phyloP scores from a whole-genome alignment of 2,888 invertebrate genomes.

The Drosophila borborema region DNA sequence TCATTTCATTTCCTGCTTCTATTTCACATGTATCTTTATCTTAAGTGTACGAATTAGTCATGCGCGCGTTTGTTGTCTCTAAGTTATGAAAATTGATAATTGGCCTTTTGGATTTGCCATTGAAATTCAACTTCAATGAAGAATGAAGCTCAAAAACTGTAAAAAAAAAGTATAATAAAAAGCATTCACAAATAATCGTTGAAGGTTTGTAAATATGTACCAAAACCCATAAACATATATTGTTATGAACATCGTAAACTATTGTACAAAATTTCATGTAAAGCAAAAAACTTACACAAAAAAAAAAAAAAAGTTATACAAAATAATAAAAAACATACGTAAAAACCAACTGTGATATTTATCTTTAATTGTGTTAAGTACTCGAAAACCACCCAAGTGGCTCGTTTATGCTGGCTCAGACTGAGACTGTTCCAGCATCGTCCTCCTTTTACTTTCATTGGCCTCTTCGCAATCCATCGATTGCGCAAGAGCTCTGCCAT shows the following conservation, averaged over 20 bases:
- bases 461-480: slow-evolving; percentile 27
- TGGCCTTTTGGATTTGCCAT: slow-evolving; percentile 55
- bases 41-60: slow-evolving; percentile 83
- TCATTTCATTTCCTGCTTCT: neutral
- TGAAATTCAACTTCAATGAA: slow-evolving; percentile 65
- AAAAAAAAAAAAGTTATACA: slow-evolving; percentile 28
- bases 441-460: slow-evolving; percentile 57
- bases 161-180: neutral
- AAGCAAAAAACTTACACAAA: slow-evolving; percentile 38
- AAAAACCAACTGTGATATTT: slow-evolving; percentile 21
- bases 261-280: slow-evolving; percentile 64
- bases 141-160: slow-evolving; percentile 41
- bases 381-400: slow-evolving; percentile 25
- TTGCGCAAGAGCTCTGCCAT: slow-evolving; percentile 47
- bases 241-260: slow-evolving; percentile 48
- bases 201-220: slow-evolving; percentile 69
- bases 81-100: slow-evolving; percentile 63
- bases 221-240: slow-evolving; percentile 38
- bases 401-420: neutral
- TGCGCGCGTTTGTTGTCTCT: slow-evolving; percentile 75
- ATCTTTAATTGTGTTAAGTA: slow-evolving; percentile 38
- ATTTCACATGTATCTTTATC: slow-evolving; percentile 28
- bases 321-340: slow-evolving; percentile 25
- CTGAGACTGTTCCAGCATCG: neutral
- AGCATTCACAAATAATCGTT: slow-evolving; percentile 20